Evolutionary conservation across 2,888 invertebrate species (phyloP).

Genomic region (Cecidostiba fungosa): DNA sequence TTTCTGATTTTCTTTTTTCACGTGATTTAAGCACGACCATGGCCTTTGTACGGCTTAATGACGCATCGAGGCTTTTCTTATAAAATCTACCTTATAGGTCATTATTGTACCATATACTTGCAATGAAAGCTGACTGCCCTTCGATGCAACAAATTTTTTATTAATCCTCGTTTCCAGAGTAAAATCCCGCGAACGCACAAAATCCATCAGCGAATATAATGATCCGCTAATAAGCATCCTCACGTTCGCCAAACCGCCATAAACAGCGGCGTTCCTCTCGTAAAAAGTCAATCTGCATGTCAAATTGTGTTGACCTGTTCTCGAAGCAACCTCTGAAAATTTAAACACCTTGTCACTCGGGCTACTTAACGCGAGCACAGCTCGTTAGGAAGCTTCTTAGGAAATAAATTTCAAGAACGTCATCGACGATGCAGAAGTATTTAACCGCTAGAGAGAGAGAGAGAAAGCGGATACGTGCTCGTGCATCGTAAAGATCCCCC

Average conservation of each 20-base stretch:
- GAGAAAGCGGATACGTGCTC: conserved; percentile 56
- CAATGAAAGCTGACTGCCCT: neutral
- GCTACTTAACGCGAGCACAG: conserved; percentile 11
- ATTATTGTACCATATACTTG: neutral
- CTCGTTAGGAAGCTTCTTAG: neutral
- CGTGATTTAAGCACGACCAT: neutral
- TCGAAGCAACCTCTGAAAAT: neutral
- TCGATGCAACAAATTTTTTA: conserved; percentile 5
- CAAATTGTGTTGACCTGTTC: neutral
- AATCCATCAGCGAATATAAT: neutral
- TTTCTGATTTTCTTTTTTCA: neutral
- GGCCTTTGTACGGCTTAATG: neutral
- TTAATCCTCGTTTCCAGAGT: neutral
- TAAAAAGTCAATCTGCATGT: conserved; percentile 28
- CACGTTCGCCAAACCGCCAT: neutral
- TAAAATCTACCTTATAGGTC: neutral
- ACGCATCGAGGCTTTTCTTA: neutral
- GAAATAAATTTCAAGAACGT: conserved; percentile 66
- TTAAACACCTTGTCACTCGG: conserved; percentile 1
- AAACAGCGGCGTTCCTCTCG: neutral
- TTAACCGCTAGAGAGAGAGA: conserved; percentile 12
- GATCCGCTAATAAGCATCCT: conserved; percentile 3
- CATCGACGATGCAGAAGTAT: conserved; percentile 57
- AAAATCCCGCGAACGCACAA: too few species aligned
- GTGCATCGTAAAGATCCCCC: conserved; percentile 59